Base-by-base conservation (phyloP, 2,113 vertebrate genomes). In the Rhineura floridana region DNA sequence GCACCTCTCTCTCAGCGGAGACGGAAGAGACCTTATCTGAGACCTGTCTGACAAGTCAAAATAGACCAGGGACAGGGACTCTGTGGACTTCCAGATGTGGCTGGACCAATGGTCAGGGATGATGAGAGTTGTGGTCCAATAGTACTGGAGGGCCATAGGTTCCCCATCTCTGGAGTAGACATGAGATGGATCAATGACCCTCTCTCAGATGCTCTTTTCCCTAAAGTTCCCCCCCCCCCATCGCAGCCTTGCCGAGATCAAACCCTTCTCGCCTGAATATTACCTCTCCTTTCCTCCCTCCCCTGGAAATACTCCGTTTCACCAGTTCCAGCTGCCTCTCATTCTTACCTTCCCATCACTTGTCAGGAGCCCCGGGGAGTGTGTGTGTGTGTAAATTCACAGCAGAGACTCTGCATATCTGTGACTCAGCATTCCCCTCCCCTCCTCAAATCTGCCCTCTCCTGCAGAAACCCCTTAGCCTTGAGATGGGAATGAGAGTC, bases 391-490 rank as follows among this genome's bases (percentile, higher is more conserved):
- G 5, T 0, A 33, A 10, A 73, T 39, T 21, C 70, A 6, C 1
- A 13, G 86, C 90, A 17, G 11, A 69, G 11, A 81, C 63, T 1
- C 12, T 0, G 52, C 52, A 1, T 19, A 19, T 0, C 30, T 85
- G 70, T 95, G 95, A 93, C 83, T 92, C 95, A 91, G 94, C 92
- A 7, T 1, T 25, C 13, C 7, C 78, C 73, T 63, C 65, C 50
- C 88, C 6, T 33, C n/a, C 42, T 55, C 73, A 39, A 73, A 39
- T 6, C 70, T 2, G 11, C 70, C 39, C 1, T n/a, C 65, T 9
- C 83, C 0, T 3, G 83, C 4, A 30, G 21, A 1, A 52, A 12
- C n/a, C n/a, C n/a, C 52, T 81, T 19, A 23, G 52, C 48, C 52
- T 21, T 39, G 55, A 36, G 4, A 4, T n/a, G 15, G n/a, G n/a